Evolutionary conservation across 2,888 invertebrate genomes (phyloP).

Genomic region (Drosophila suboccidentalis): DNA sequence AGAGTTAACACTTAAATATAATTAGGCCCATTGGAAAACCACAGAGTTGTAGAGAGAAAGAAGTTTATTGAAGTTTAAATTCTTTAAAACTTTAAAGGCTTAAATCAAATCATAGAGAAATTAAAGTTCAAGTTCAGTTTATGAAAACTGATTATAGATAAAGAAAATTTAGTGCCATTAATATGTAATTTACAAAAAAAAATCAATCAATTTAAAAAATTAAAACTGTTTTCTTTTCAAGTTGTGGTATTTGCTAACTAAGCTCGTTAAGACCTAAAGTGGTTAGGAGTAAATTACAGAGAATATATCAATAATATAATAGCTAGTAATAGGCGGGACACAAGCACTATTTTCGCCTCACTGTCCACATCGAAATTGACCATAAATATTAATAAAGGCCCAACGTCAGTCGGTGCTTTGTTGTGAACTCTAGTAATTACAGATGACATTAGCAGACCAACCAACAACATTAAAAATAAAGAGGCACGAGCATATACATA

Average conservation of each 20-base stretch:
- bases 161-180: neutral
- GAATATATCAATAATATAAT: constrained; percentile 44
- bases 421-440: constrained; percentile 43
- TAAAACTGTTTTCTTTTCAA: neutral
- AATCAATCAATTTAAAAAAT: neutral
- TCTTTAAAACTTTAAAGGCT: neutral
- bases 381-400: constrained; percentile 64
- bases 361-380: constrained; percentile 44
- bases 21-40: constrained; percentile 19
- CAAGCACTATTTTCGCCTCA: neutral
- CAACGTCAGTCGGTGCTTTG: constrained; percentile 21
- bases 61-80: neutral
- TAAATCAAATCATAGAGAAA: neutral
- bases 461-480: constrained; percentile 6
- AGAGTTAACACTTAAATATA: constrained; percentile 23
- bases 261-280: constrained; percentile 1
- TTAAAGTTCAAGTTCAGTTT: neutral
- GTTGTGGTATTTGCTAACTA: constrained; percentile 2
- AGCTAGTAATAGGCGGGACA: constrained; percentile 2
- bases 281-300: constrained; percentile 34
- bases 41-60: neutral
- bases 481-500: neutral
- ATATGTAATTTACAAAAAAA: neutral
- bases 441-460: constrained; percentile 34
- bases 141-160: neutral